These are phyloP conservation scores for Caenorhabditis sp. DNA, from an alignment of 2,888 invertebrate genomes.

Conservation along the genomic window DNA sequence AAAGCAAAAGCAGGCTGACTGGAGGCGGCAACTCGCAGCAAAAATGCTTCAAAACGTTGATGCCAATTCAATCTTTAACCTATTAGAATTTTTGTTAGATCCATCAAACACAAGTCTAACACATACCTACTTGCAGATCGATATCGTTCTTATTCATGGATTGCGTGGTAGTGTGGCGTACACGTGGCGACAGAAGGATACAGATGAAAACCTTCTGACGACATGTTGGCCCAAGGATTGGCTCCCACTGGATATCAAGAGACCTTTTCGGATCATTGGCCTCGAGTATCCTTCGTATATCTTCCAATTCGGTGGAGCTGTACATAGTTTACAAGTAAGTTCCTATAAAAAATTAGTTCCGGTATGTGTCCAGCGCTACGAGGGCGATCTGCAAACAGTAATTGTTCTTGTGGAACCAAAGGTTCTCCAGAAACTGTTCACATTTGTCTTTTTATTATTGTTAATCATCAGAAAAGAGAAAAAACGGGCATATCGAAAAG, in stretches of 20 bases:
- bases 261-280: slow-evolving; percentile 72
- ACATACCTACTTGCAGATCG: slow-evolving; percentile 51
- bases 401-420: too few relatives aligned
- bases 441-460: too few relatives aligned
- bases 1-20: too few relatives aligned
- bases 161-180: slow-evolving; percentile 72
- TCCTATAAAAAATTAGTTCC: not conserved
- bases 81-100: not conserved
- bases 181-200: slow-evolving; percentile 76
- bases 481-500: too few relatives aligned
- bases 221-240: slow-evolving; percentile 78
- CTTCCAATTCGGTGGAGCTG: slow-evolving; percentile 66
- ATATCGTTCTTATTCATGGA: slow-evolving; percentile 76
- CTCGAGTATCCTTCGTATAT: slow-evolving; percentile 75
- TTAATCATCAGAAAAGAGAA: too few relatives aligned
- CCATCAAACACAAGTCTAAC: not conserved
- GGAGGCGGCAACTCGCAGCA: too few relatives aligned
- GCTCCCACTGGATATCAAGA: slow-evolving; percentile 70
- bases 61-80: not conserved
- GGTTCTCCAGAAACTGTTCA: too few relatives aligned
- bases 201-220: slow-evolving; percentile 58
- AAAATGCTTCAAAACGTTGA: too few relatives aligned
- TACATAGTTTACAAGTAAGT: slow-evolving; percentile 64
- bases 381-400: not conserved
- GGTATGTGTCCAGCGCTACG: not conserved